Percentiles rank a stretch among this genome's conserved stretches.
These are phyloP conservation scores for Tortricodes alternella DNA, from an alignment of 2,888 invertebrate genomes.

Conservation along the genomic window DNA sequence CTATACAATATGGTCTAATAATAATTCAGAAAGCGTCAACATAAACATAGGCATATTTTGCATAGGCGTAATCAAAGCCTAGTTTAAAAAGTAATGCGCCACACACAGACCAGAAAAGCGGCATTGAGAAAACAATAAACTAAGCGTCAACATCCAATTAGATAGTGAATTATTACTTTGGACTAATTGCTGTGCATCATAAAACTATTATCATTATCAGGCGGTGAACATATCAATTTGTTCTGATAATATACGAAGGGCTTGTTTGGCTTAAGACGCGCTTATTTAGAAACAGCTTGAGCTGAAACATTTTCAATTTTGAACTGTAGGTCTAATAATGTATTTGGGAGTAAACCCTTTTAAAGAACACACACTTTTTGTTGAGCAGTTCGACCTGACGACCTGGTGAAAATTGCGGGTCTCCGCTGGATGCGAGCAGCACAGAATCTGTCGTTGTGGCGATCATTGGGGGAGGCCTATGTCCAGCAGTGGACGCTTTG, in stretches of 20 bases:
- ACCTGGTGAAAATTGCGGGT: too few relatives aligned
- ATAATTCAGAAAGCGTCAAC: too few relatives aligned
- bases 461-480: too few relatives aligned
- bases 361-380: too few relatives aligned
- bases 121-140: constrained; percentile 38
- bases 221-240: constrained; percentile 34
- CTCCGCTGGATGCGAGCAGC: too few relatives aligned
- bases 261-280: constrained; percentile 1
- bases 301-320: neutral
- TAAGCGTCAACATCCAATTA: constrained; percentile 55
- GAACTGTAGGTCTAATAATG: neutral
- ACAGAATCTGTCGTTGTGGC: too few relatives aligned
- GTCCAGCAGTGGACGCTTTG: too few relatives aligned
- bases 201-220: constrained; percentile 38
- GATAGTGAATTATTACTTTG: constrained; percentile 45
- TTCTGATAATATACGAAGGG: constrained; percentile 12
- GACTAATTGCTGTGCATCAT: constrained; percentile 50
- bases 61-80: neutral
- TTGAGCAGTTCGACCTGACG: too few relatives aligned
- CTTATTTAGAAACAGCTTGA: neutral
- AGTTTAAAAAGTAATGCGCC: constrained; percentile 21
- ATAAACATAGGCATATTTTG: too few relatives aligned
- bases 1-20: too few relatives aligned
- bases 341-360: too few relatives aligned
- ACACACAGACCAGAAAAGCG: constrained; percentile 32